These are phyloP conservation scores for Anagrus nilaparvatae DNA, from an alignment of 1,140 invertebrate genomes.

Conservation along the genomic window DNA sequence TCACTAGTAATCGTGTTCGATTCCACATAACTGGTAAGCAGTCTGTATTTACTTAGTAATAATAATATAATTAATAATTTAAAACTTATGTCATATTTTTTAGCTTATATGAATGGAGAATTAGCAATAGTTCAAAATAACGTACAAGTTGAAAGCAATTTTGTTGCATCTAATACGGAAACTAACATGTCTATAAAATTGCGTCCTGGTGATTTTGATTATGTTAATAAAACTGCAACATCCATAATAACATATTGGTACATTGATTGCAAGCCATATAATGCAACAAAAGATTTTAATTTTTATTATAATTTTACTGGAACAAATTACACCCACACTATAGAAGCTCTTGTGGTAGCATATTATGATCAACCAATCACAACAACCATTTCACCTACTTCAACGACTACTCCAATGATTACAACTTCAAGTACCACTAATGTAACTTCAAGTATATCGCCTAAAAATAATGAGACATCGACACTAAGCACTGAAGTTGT, in stretches of 20 bases:
- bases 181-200: slow-evolving; percentile 50
- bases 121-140: slow-evolving; percentile 52
- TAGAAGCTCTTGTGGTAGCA: slow-evolving; percentile 60
- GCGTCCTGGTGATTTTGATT: slow-evolving; percentile 48
- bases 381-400: slow-evolving; percentile 43
- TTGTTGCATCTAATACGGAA: slow-evolving; percentile 48
- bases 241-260: slow-evolving; percentile 64
- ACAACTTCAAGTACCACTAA: slow-evolving; percentile 20
- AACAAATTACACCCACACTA: slow-evolving; percentile 47
- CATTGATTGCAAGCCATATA: slow-evolving; percentile 62
- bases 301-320: slow-evolving; percentile 54
- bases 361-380: slow-evolving; percentile 53
- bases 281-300: slow-evolving; percentile 47
- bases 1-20: slow-evolving; percentile 35
- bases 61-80: slow-evolving; percentile 10
- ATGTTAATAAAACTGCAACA: slow-evolving; percentile 50
- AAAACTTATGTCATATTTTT: slow-evolving; percentile 19
- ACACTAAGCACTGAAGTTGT: too few relatives aligned
- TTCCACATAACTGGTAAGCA: slow-evolving; percentile 52
- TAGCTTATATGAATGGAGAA: slow-evolving; percentile 55
- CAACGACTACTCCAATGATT: slow-evolving; percentile 24
- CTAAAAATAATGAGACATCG: too few relatives aligned
- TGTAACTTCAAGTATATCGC: slow-evolving; percentile 15
- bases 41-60: not conserved
- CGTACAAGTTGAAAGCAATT: slow-evolving; percentile 42